Conservation (phyloP, 2,888 invertebrate genomes). For the Xiphydria camelus region DNA sequence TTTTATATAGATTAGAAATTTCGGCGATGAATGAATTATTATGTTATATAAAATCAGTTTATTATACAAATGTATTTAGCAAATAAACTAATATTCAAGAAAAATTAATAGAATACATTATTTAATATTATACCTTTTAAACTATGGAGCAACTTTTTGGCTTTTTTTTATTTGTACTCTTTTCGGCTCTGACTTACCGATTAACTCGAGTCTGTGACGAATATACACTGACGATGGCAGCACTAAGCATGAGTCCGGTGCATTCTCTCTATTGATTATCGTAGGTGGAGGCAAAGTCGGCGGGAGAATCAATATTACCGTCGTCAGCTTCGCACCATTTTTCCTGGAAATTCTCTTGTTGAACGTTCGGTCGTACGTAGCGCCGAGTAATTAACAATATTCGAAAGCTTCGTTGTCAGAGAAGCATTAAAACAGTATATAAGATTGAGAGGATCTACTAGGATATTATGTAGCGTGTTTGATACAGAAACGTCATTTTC, state of each 20-base stretch:
- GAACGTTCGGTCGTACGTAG: not conserved
- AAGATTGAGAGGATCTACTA: too few species aligned
- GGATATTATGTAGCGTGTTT: conserved; percentile 25
- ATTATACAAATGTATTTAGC: too few species aligned
- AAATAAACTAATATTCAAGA: too few species aligned
- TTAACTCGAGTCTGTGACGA: not conserved
- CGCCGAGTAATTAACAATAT: not conserved
- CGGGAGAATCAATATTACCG: conserved; percentile 51
- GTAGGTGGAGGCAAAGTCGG: conserved; percentile 53
- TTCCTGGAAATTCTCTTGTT: conserved; percentile 5
- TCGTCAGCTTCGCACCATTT: conserved; percentile 32
- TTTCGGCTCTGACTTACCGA: conserved; percentile 19
- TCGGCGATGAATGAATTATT: too few species aligned
- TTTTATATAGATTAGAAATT: too few species aligned
- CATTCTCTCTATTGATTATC: conserved; percentile 46
- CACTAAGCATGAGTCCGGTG: conserved; percentile 24
- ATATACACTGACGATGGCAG: conserved; percentile 30
- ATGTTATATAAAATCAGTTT: too few species aligned
- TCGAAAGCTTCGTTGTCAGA: not conserved
- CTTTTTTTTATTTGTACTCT: not conserved
- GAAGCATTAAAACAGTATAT: not conserved
- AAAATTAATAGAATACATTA: too few species aligned
- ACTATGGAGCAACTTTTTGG: too few species aligned
- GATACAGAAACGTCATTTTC: conserved; percentile 9
- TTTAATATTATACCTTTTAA: too few species aligned